Evolutionary conservation across 2,797 vertebrate genomes (phyloP).

Genomic region (Neostethus bicornis): DNA sequence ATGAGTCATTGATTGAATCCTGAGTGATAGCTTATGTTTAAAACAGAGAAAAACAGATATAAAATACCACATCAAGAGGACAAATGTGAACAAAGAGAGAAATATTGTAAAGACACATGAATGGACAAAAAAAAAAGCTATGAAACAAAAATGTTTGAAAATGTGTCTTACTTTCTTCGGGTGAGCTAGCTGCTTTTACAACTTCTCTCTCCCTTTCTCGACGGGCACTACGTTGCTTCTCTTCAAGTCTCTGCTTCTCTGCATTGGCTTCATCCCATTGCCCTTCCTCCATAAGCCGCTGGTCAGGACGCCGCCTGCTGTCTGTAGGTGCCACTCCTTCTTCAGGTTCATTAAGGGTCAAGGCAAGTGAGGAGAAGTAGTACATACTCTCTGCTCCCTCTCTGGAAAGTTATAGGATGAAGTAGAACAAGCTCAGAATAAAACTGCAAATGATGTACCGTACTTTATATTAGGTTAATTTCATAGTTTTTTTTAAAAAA

Average conservation of each 20-base stretch:
- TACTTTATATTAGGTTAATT: neutral
- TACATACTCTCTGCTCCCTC: conserved; percentile 96
- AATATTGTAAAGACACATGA: conserved; percentile 28
- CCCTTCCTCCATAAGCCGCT: conserved; percentile 93
- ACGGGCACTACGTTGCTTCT: conserved; percentile 88
- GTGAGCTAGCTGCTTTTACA: conserved; percentile 67
- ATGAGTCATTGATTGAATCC: conserved; percentile 79
- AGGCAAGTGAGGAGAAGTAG: conserved; percentile 92
- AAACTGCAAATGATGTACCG: neutral
- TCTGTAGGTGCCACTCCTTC: conserved; percentile 89
- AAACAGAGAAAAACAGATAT: conserved; percentile 53
- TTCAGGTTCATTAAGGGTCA: conserved; percentile 90
- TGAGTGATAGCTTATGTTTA: conserved; percentile 75
- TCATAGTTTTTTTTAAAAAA: neutral
- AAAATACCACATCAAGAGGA: conserved; percentile 21
- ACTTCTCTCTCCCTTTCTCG: conserved; percentile 88
- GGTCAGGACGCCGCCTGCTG: conserved; percentile 90
- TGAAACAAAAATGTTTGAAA: neutral
- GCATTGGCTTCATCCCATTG: conserved; percentile 94
- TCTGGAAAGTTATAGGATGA: conserved; percentile 64
- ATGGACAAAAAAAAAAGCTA: neutral
- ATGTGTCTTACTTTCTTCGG: conserved; percentile 83
- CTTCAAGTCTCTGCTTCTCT: conserved; percentile 94
- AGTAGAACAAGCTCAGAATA: neutral
- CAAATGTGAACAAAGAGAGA: conserved; percentile 40